Evolutionary conservation across 2,113 vertebrate species (phyloP).

Genomic region (Oplegnathus fasciatus): DNA sequence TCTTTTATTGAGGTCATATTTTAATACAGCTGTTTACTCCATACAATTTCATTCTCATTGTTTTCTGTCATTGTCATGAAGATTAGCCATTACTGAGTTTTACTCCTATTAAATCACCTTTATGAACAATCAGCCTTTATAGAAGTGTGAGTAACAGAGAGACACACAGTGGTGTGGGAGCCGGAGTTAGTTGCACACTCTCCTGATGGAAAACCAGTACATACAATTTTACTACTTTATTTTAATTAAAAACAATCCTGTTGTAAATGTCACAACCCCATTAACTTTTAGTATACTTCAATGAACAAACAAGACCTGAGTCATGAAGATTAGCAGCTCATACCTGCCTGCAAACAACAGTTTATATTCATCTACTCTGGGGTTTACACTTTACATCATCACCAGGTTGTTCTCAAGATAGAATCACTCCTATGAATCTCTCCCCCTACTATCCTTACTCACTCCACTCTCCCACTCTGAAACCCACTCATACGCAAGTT

Average conservation of each 20-base stretch:
- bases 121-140: background rate
- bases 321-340: slow-evolving; percentile 11
- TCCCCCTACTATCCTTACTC: background rate
- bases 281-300: background rate
- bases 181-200: background rate
- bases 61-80: background rate
- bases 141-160: background rate
- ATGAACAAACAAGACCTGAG: slow-evolving; percentile 14
- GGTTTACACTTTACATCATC: slow-evolving; percentile 13
- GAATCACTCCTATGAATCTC: background rate
- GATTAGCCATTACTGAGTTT: background rate
- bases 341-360: slow-evolving; percentile 9
- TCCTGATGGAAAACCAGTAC: background rate
- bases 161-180: background rate
- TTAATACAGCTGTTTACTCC: background rate
- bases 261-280: background rate
- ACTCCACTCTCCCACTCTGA: slow-evolving; percentile 16
- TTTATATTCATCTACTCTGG: background rate
- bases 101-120: slow-evolving; percentile 19
- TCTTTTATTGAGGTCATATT: slow-evolving; percentile 10
- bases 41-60: background rate
- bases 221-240: background rate
- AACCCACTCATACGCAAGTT: slow-evolving; percentile 18
- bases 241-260: background rate
- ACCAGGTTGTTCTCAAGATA: slow-evolving; percentile 19